A percentile compares a stretch with the other conserved stretches of the same genome.
Evolutionary conservation across 2,797 vertebrate species (phyloP).

Genomic region (Girardinus metallicus): DNA sequence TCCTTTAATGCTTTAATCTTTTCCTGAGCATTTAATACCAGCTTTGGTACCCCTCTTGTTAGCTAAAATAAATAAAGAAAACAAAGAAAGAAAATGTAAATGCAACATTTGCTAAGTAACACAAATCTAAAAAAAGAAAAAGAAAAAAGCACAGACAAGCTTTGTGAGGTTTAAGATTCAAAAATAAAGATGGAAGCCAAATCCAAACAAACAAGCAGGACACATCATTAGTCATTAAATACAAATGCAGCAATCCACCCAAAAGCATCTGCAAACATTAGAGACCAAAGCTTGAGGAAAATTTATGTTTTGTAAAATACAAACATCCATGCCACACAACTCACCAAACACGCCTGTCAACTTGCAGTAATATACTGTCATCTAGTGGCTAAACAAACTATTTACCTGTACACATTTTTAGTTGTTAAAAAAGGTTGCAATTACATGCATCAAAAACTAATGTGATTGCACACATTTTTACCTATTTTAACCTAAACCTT

Average conservation of each 20-base stretch:
- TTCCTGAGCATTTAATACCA: constrained; percentile 31
- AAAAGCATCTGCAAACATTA: constrained; percentile 30
- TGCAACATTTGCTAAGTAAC: neutral
- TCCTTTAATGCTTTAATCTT: constrained; percentile 53
- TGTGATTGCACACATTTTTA: neutral
- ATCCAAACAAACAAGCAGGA: neutral
- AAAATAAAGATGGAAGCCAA: neutral
- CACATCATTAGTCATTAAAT: constrained; percentile 9
- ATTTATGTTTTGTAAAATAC: constrained; percentile 1
- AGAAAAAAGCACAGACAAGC: neutral
- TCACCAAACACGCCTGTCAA: neutral
- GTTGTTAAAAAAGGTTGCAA: neutral
- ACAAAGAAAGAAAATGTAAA: constrained; percentile 27
- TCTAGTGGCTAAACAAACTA: constrained; percentile 56
- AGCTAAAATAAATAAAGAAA: constrained; percentile 23
- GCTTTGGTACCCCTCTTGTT: constrained; percentile 26
- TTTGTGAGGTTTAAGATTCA: neutral
- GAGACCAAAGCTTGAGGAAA: constrained; percentile 18
- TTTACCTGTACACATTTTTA: neutral
- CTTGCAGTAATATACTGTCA: constrained; percentile 41
- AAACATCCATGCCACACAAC: neutral
- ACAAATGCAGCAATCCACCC: constrained; percentile 22
- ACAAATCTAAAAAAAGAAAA: constrained; percentile 7
- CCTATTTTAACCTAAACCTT: constrained; percentile 5
- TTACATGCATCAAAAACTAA: neutral